Evolutionary conservation across 2,113 vertebrate species (phyloP), one percentile per base, ranked within the genome.

Genomic region (Strigops habroptila): DNA sequence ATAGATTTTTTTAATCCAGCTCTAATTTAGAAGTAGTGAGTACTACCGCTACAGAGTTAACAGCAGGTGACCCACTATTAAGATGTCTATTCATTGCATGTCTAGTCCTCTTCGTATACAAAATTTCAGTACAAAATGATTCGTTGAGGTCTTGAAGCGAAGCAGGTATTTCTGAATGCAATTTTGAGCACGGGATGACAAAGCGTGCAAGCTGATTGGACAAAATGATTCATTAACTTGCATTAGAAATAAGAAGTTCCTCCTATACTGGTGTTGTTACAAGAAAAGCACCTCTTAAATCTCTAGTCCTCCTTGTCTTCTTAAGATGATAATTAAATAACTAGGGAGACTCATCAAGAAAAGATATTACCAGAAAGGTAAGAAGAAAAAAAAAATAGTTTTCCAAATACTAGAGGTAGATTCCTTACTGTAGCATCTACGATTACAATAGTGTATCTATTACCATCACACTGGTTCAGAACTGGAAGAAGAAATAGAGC

Each of bases 11-110:
- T 73, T 4, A 62, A 49, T 81, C 27, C 43, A 55, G 30, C 12
- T 62, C 24, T 60, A 64, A 33, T 23, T 65, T 31, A 76, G 22
- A 62, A 83, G 41, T 18, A 55, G 28, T 0, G 0, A 39, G 28
- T 53, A 44, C 43, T 6, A 46, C 7, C 35, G 33, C 39, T 44
- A 21, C 1, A 1, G 25, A 39, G 25, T 22, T 22, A 71, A n/a
- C 10, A 75, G 25, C 46, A 74, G 39, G 0, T 48, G 30, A 41
- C 4, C 2, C 19, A 12, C 1, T 39, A 31, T 12, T 28, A n/a
- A 57, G 31, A 35, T 3, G 2, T 13, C 48, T 51, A 33, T 59
- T 64, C 21, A 43, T 1, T 24, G 30, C 9, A 35, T 16, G 30
- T 31, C 33, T 22, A 7, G 11, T 44, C 25, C 31, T 52, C 49